Evolutionary conservation across 2,888 invertebrate genomes (phyloP), one percentile per base, ranked within the genome.

Genomic region (Polymixis flavicincta): DNA sequence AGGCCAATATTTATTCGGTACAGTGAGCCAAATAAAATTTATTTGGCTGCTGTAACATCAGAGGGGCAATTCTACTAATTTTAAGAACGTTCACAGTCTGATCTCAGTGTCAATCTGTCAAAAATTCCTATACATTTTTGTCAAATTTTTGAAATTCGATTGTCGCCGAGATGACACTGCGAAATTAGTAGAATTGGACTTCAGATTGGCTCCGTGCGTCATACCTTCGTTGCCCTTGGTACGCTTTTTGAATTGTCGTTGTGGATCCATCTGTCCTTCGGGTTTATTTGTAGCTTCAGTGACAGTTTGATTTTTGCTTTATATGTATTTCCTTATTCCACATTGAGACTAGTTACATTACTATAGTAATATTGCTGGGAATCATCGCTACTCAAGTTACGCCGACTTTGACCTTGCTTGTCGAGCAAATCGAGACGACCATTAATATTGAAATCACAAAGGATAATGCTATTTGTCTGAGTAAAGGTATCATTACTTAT

Each of bases 201-300:
- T n/a, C n/a, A 68, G 76, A 68, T 74, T 70, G 77, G 52, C 66
- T 71, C 52, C 50, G 68, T 84, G 84, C 87, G 87, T 87, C 85
- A 84, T 81, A 82, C 50, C 71, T 82, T 71, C 57, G 37, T 65
- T 81, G 79, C 68, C 87, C 81, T 87, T 84, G 79, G n/a, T 75
- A 79, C 60, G 74, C 60, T 52, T 68, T 82, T 32, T 71, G 32
- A 54, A 48, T 61, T 52, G 65, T 50, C 65, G 59, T 22, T 32
- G 50, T 61, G 8, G n/a, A 50, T 52, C 32, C 48, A 64, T 48
- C 32, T 59, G 75, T 71, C 73, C 73, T 81, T 86, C 57, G 45
- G 1, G 57, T 74, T 65, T 82, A 75, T 70, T 55, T 76, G n/a
- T 22, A 73, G 55, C 42, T 48, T 64, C 54, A 61, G 68, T 50